A percentile compares a stretch with the other conserved stretches of the same genome.
These are phyloP conservation scores for Phortica variegata DNA, from an alignment of 1,140 invertebrate species.

Conservation along the genomic window DNA sequence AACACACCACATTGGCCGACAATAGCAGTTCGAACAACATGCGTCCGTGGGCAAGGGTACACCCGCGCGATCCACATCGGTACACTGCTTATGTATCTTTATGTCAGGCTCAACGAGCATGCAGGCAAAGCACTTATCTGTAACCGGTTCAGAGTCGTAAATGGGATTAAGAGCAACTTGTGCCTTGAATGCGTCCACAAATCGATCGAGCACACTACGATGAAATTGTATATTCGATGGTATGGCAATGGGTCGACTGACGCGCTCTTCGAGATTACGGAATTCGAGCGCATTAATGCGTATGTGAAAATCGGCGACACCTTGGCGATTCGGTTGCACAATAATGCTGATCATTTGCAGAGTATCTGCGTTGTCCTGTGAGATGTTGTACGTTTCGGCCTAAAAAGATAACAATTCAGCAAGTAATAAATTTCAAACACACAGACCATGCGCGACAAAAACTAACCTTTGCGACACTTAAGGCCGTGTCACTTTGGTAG, in stretches of 20 bases:
- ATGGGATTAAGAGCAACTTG: slow-evolving; percentile 71
- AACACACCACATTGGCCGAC: slow-evolving; percentile 86
- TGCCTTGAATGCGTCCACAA: slow-evolving; percentile 79
- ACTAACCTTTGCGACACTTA: slow-evolving; percentile 69
- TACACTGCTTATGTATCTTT: slow-evolving; percentile 77
- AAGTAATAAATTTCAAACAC: slow-evolving; percentile 1
- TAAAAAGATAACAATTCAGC: slow-evolving; percentile 33
- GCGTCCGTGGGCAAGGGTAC: slow-evolving; percentile 39
- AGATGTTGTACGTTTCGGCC: slow-evolving; percentile 73
- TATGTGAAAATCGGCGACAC: slow-evolving; percentile 65
- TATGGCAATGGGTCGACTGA: slow-evolving; percentile 72
- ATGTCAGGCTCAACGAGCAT: slow-evolving; percentile 78
- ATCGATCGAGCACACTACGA: slow-evolving; percentile 78
- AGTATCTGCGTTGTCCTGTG: slow-evolving; percentile 64
- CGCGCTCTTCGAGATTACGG: slow-evolving; percentile 75
- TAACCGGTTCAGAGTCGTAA: slow-evolving; percentile 68
- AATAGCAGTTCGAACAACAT: slow-evolving; percentile 63
- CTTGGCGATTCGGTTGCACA: slow-evolving; percentile 65
- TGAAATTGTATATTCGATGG: slow-evolving; percentile 77
- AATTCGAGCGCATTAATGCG: slow-evolving; percentile 78
- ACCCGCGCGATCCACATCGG: slow-evolving; percentile 42
- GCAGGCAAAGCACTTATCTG: slow-evolving; percentile 85
- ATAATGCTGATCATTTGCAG: slow-evolving; percentile 82
- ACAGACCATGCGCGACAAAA: not conserved
- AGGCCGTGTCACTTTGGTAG: slow-evolving; percentile 74